Conservation (phyloP, 2,888 invertebrate species). For the Apeira syringaria region DNA sequence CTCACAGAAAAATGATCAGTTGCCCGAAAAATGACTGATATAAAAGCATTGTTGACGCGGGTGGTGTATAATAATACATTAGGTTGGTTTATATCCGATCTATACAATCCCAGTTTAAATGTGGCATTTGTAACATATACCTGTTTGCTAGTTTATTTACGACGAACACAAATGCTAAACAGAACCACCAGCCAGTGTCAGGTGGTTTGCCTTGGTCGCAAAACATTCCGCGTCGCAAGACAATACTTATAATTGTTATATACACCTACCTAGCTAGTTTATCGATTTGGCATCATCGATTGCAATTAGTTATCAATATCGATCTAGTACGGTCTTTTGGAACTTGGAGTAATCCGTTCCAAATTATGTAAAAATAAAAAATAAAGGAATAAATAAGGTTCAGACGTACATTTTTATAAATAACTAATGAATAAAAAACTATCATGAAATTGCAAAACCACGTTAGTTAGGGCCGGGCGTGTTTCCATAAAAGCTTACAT, state of each 20-base stretch:
- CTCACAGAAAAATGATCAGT: too few relatives aligned
- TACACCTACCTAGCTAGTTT: neutral
- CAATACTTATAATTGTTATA: constrained; percentile 19
- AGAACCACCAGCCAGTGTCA: constrained; percentile 35
- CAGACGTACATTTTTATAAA: too few relatives aligned
- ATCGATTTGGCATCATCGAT: neutral
- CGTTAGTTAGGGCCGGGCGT: constrained; percentile 23
- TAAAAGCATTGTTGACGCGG: too few relatives aligned
- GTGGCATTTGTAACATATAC: constrained; percentile 39
- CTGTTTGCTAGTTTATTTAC: constrained; percentile 36
- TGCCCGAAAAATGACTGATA: too few relatives aligned
- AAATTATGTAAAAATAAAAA: too few relatives aligned
- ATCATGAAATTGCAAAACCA: constrained; percentile 17
- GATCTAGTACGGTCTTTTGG: too few relatives aligned
- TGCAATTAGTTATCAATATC: too few relatives aligned
- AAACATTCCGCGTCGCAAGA: constrained; percentile 40
- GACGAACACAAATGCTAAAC: constrained; percentile 29
- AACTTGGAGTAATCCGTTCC: too few relatives aligned
- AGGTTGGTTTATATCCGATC: too few relatives aligned
- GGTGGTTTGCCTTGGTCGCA: constrained; percentile 46
- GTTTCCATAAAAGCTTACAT: constrained; percentile 33
- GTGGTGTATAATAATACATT: too few relatives aligned
- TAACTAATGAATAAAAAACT: too few relatives aligned
- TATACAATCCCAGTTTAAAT: constrained; percentile 18
- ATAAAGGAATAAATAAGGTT: too few relatives aligned